Base-by-base conservation (phyloP, 2,888 invertebrate genomes). In the Phalangium opilio region DNA sequence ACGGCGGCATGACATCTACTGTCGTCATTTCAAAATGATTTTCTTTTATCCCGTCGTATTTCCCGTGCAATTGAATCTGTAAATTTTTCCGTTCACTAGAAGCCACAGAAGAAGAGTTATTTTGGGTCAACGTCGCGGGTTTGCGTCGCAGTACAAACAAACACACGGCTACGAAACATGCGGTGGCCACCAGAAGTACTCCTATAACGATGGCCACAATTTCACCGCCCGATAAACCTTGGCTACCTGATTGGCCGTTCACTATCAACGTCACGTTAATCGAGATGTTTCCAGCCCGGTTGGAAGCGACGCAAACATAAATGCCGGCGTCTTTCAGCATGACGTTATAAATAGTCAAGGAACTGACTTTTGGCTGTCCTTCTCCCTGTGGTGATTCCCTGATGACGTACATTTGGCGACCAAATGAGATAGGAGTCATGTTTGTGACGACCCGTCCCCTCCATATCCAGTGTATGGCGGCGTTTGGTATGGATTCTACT, bases 321-420 rank as follows among this genome's bases (percentile, higher is more conserved):
- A 51, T 45, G 19, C 57, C 58, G 47, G 49, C 46, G 45, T 58
- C 58, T 50, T 58, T 58, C 45, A 55, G 50, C 52, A 58, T 53
- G 12, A 55, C 57, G 42, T 58, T 57, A 42, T 56, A 53, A 41
- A 58, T 58, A 11, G 52, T 55, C 40, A 58, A 42, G 12, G 55
- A 53, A 44, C 53, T 56, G 11, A 50, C 50, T 44, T 56, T 53
- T 41, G 49, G 51, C 17, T 50, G 51, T 33, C 53, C 51, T 21
- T 51, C 50, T 10, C 38, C 48, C 39, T 40, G 44, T 8, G 27
- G 5, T 8, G 27, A 27, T 43, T 58, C 58, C 17, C 50, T 43
- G 27, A 58, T 57, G 14, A 57, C 44, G 45, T 57, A 55, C 53
- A 57, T 54, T 43, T 58, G 58, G 36, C 53, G 43, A 19, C 58